Evolutionary conservation across 2,113 vertebrate genomes (phyloP).

Genomic region (Amblyopsis rosae): DNA sequence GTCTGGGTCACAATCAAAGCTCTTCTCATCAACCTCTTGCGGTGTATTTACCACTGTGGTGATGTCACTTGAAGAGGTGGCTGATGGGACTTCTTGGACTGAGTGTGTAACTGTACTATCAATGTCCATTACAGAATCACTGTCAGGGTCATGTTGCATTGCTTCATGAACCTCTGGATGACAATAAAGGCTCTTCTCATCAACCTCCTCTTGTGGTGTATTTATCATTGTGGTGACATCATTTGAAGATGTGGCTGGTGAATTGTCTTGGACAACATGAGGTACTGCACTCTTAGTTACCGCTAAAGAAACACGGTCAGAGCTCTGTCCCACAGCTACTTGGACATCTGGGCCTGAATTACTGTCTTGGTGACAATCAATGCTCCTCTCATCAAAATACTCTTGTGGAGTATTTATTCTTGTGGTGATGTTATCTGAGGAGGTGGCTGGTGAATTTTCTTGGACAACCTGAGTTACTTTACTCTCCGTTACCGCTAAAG

Average conservation of each 20-base stretch:
- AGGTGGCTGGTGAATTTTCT: not conserved
- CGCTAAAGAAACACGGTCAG: not conserved
- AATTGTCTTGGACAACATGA: not conserved
- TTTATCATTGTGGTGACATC: constrained; percentile 10
- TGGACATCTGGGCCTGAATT: not conserved
- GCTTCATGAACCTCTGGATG: not conserved
- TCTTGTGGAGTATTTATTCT: no score
- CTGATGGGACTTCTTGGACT: not conserved
- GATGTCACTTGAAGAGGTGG: constrained; percentile 18
- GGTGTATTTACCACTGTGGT: not conserved
- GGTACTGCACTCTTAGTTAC: not conserved
- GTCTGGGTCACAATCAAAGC: no score
- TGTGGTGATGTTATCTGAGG: no score
- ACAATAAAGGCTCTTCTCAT: not conserved
- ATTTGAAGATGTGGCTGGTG: constrained; percentile 1
- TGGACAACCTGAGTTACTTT: constrained; percentile 19
- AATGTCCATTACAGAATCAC: not conserved
- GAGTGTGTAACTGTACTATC: not conserved
- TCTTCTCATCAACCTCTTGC: constrained; percentile 15
- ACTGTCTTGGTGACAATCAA: no score
- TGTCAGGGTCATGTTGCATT: not conserved
- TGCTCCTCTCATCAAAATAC: not conserved
- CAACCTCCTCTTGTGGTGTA: not conserved
- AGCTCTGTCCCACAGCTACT: not conserved
- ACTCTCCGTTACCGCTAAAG: constrained; percentile 39